These are phyloP conservation scores for Chironex yamaguchii DNA, from an alignment of 30 jellyfish, hydroid and myxozoan species.

Conservation along the genomic window DNA sequence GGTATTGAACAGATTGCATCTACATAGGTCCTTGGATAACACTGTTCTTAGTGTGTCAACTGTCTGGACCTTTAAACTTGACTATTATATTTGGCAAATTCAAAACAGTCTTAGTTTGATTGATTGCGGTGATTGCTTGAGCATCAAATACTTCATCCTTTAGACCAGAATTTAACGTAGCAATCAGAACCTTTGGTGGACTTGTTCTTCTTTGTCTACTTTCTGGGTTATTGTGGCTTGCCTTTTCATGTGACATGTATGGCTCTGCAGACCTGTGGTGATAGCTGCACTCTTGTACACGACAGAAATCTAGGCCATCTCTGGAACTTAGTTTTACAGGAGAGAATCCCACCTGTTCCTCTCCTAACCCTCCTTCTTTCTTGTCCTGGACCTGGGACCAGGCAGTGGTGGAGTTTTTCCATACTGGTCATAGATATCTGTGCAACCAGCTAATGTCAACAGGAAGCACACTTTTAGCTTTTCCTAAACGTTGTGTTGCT, in stretches of 20 bases:
- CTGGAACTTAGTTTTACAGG: conserved; percentile 26
- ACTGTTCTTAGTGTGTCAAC: conserved; percentile 10
- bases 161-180: conserved; percentile 26
- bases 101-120: conserved; percentile 26
- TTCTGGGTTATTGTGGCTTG: too few species aligned
- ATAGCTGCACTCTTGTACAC: conserved; percentile 12
- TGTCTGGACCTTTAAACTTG: conserved; percentile 6
- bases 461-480: conserved; percentile 39
- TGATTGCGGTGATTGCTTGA: conserved; percentile 14
- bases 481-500: conserved; percentile 40
- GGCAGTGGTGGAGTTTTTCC: neutral
- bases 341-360: conserved; percentile 14
- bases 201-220: conserved; percentile 37
- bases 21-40: too few species aligned
- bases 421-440: conserved; percentile 51
- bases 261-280: neutral
- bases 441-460: conserved; percentile 50
- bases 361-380: neutral
- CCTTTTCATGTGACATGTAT: too few species aligned
- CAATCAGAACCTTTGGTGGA: conserved; percentile 31
- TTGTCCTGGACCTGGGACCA: conserved; percentile 25
- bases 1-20: conserved; percentile 45
- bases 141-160: conserved; percentile 24
- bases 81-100: neutral
- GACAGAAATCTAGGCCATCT: conserved; percentile 16